Conservation (phyloP, 1,140 invertebrate species). For the Saccostrea cuccullata region DNA sequence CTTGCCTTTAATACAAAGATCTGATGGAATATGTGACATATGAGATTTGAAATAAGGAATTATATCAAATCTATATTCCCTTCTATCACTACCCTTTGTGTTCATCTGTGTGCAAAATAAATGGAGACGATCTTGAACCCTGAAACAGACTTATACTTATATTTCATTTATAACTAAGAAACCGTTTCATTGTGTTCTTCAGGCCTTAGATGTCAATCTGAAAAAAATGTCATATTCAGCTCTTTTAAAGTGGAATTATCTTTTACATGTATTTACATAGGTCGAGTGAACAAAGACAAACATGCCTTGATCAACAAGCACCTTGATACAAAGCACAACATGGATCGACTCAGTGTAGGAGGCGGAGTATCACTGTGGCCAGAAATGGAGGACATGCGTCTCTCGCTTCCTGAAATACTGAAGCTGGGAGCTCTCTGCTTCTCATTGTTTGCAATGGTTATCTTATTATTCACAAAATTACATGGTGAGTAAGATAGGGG, state of each 20-base stretch:
- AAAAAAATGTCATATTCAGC: not conserved
- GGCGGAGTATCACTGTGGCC: conserved; percentile 75
- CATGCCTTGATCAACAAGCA: conserved; percentile 69
- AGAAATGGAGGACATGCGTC: conserved; percentile 73
- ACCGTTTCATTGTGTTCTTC: no score
- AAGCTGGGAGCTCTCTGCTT: conserved; percentile 57
- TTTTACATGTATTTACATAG: conserved; percentile 45
- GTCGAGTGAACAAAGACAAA: conserved; percentile 67
- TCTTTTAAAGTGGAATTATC: not conserved
- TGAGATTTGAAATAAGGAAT: no score
- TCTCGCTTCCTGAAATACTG: conserved; percentile 61
- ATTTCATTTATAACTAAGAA: no score
- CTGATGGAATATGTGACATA: no score
- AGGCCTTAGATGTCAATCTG: not conserved
- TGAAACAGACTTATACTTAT: no score
- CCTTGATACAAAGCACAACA: conserved; percentile 61
- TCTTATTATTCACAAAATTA: conserved; percentile 59
- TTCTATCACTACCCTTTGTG: no score
- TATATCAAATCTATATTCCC: no score
- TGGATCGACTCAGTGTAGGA: conserved; percentile 70
- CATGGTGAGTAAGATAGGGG: conserved; percentile 64
- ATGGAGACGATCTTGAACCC: no score
- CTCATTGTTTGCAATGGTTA: conserved; percentile 51
- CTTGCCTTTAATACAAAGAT: no score
- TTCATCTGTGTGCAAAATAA: no score